A percentile compares a stretch with the other conserved stretches of the same genome.
phyloP scores from a whole-genome alignment of 2,113 vertebrate genomes.

The Heterotilapia buettikoferi region DNA sequence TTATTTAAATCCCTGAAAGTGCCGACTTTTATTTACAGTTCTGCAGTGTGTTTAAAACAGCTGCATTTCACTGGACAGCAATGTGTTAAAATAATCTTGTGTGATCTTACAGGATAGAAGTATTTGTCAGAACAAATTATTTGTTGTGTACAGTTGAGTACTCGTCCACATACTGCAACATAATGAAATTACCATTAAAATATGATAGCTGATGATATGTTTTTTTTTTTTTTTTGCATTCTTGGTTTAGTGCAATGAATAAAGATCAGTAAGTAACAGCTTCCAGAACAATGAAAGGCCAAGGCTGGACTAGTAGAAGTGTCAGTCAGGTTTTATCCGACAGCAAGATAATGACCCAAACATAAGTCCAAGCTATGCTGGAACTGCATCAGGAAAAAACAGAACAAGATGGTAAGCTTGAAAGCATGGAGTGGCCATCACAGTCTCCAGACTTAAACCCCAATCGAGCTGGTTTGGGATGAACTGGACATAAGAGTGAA shows the following conservation, averaged over 20 bases:
- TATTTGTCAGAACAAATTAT: not conserved
- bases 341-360: not conserved
- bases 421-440: not conserved
- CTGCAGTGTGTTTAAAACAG: not conserved
- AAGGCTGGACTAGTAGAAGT: not conserved
- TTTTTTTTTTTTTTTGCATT: not conserved
- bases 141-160: not conserved
- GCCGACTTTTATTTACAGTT: not conserved
- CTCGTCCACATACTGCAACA: not conserved
- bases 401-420: not conserved
- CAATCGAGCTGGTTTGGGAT: not conserved
- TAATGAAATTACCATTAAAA: not conserved
- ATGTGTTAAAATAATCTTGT: accelerated
- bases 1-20: not conserved
- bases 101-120: not conserved
- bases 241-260: not conserved
- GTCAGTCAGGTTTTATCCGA: not conserved
- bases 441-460: not conserved
- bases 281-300: not conserved
- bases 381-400: not conserved
- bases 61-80: not conserved
- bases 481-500: not conserved
- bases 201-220: not conserved
- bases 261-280: not conserved
- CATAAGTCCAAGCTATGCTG: not conserved